These are phyloP conservation scores for Psylliodes chrysocephalus DNA, from an alignment of 2,888 invertebrate genomes.

Conservation along the genomic window DNA sequence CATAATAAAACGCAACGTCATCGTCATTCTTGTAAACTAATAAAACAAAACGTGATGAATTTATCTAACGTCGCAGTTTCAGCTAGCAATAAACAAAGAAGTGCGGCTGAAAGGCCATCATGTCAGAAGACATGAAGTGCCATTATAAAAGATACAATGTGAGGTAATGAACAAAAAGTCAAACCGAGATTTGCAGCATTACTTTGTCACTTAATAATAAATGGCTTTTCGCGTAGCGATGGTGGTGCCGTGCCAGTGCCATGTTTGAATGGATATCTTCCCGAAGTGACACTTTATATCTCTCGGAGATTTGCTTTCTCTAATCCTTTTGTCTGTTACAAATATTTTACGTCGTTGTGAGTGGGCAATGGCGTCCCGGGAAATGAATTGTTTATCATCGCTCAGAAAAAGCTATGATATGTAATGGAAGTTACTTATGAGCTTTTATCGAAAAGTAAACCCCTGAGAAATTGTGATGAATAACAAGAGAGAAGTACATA, in stretches of 20 bases:
- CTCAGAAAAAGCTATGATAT: too few relatives aligned
- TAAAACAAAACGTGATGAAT: slow-evolving; percentile 19
- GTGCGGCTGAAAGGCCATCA: slow-evolving; percentile 24
- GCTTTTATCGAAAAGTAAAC: too few relatives aligned
- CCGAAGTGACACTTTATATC: slow-evolving; percentile 33
- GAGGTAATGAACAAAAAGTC: slow-evolving; percentile 36
- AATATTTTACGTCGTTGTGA: slow-evolving; percentile 18
- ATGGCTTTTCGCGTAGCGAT: slow-evolving; percentile 29
- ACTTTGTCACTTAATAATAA: slow-evolving; percentile 35
- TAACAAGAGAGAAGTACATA: too few relatives aligned
- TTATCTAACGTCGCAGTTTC: slow-evolving; percentile 22
- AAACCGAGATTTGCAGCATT: slow-evolving; percentile 35
- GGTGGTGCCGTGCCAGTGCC: slow-evolving; percentile 25
- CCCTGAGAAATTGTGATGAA: too few relatives aligned
- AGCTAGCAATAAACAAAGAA: slow-evolving; percentile 29
- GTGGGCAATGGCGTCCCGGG: slow-evolving; percentile 4
- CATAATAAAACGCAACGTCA: neutral
- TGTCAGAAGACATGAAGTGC: slow-evolving; percentile 30
- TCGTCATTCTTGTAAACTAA: neutral
- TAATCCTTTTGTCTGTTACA: slow-evolving; percentile 29
- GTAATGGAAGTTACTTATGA: too few relatives aligned
- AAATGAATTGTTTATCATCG: too few relatives aligned
- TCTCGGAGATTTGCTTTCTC: slow-evolving; percentile 32
- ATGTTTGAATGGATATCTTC: slow-evolving; percentile 32
- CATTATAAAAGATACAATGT: slow-evolving; percentile 31